phyloP scores from a whole-genome alignment of 1,140 invertebrate species.

The Penaeus indicus region DNA sequence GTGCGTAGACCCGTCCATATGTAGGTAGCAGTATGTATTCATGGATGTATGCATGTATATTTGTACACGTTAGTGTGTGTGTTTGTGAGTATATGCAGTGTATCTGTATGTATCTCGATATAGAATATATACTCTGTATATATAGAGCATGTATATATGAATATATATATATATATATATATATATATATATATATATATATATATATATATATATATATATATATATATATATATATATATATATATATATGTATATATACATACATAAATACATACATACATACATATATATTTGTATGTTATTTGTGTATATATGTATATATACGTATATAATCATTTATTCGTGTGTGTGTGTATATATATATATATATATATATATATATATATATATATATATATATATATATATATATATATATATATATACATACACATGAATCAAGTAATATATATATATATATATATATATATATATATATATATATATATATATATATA shows the following conservation, averaged over 20 bases:
- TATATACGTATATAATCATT: neutral
- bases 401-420: neutral
- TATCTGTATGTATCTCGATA: too few relatives aligned
- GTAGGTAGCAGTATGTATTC: too few relatives aligned
- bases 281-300: neutral
- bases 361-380: neutral
- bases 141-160: neutral
- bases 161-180: neutral
- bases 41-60: neutral
- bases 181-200: neutral
- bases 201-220: neutral
- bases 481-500: too few relatives aligned
- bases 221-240: neutral
- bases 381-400: conserved; percentile 16
- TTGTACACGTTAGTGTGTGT: neutral
- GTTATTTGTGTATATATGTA: neutral
- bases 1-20: neutral
- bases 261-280: neutral
- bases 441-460: too few relatives aligned
- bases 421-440: neutral
- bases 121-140: too few relatives aligned
- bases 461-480: too few relatives aligned
- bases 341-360: too few relatives aligned
- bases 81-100: neutral
- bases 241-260: neutral